These are phyloP conservation scores for Steinernema khuongi DNA, from an alignment of 1,140 invertebrate species.

Conservation along the genomic window DNA sequence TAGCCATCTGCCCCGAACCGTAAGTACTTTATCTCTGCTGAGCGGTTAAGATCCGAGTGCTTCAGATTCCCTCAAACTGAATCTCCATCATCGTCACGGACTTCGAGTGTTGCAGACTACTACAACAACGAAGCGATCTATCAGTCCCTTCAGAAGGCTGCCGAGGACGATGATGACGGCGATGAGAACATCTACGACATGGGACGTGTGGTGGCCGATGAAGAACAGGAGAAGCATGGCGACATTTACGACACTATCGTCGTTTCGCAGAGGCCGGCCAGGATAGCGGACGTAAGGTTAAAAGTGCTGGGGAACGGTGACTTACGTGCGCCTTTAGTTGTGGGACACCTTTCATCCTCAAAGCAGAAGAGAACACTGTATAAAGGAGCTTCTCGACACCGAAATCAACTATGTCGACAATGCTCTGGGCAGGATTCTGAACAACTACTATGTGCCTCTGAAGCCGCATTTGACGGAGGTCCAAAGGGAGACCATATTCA, in stretches of 20 bases:
- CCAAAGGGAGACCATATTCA: constrained; percentile 38
- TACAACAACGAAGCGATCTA: constrained; percentile 64
- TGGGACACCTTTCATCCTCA: constrained; percentile 43
- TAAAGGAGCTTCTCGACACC: constrained; percentile 88
- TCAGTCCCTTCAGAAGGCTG: constrained; percentile 62
- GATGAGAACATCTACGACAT: constrained; percentile 1
- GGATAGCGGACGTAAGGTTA: neutral
- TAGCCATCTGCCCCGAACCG: neutral
- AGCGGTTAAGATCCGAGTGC: neutral
- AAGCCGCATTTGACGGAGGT: constrained; percentile 9
- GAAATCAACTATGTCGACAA: constrained; percentile 88
- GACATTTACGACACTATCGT: constrained; percentile 41
- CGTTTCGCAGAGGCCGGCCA: constrained; percentile 21
- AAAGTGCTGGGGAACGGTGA: neutral
- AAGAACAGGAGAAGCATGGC: constrained; percentile 51
- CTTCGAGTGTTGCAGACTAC: neutral
- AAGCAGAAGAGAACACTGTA: constrained; percentile 87
- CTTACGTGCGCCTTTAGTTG: constrained; percentile 19
- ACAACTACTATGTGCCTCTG: constrained; percentile 71
- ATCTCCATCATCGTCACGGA: neutral
- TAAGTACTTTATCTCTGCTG: constrained; percentile 20
- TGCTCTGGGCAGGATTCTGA: constrained; percentile 78
- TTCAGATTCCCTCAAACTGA: neutral
- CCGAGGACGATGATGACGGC: constrained; percentile 58
- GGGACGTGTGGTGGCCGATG: constrained; percentile 19